Base-by-base conservation (phyloP, 2,888 invertebrate genomes). In the Agrotis ipsilon region DNA sequence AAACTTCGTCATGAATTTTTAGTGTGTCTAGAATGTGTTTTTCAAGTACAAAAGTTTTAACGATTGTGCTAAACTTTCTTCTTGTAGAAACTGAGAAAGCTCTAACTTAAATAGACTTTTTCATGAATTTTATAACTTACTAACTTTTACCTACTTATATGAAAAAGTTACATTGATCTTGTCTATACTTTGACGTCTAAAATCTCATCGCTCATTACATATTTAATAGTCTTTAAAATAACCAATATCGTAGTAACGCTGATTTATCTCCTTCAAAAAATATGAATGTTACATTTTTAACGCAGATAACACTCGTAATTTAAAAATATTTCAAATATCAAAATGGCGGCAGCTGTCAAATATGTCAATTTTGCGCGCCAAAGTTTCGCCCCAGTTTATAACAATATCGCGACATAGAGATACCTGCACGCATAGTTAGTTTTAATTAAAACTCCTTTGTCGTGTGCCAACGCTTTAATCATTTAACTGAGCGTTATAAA, bases 381-480 rank as follows among this genome's bases (percentile, higher is more conserved):
- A 73, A 69, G 68, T 70, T 66, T 59, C 24, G 46, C 57, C 57
- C 66, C 72, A 66, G 64, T 60, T 65, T 60, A 68, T 61, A 64
- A 80, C 67, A 72, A 73, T 71, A 82, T 65, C 61, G 43, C 59
- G 51, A 57, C 64, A 32, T 59, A 65, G 65, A 64, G 58, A 82
- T 76, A 84, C 72, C 80, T 80, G 69, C 73, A 70, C 64, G 69
- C 71, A 76, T 80, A 72, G 80, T 80, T 80, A 66, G 59, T 73
- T 82, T 82, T 85, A 78, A 82, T 82, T 84, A 80, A 83, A 82
- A 19, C 54, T 52, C 52, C 78, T 81, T 82, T 84, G 82, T 82
- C 79, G 67, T 68, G 63, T 72, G 67, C 67, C 78, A 61, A 24
- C 69, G 81, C 32, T 72, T 73, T 72, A 80, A 74, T 72, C 39